Percentiles rank a stretch among this genome's conserved stretches.
These are phyloP conservation scores for Nothura maculosa DNA, from an alignment of 2,797 vertebrate species.

Conservation along the genomic window DNA sequence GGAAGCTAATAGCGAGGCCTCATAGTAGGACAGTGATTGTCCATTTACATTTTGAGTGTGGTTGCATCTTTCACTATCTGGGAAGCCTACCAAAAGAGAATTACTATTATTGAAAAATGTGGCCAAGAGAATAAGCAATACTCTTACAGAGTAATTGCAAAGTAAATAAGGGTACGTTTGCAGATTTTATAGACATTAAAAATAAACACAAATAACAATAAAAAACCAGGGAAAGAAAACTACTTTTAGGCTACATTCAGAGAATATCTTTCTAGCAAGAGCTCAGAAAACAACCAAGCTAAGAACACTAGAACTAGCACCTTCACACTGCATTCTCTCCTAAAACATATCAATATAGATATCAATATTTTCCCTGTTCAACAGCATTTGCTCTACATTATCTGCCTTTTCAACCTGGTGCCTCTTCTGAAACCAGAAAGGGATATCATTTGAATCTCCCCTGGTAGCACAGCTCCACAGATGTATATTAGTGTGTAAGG, in stretches of 20 bases:
- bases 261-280: background rate
- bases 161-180: background rate
- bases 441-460: background rate
- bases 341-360: fast-evolving
- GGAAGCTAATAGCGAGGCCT: background rate
- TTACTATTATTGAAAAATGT: background rate
- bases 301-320: background rate
- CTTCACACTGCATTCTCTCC: background rate
- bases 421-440: background rate
- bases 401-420: background rate
- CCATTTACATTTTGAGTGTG: fast-evolving
- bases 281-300: background rate
- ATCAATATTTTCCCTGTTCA: background rate
- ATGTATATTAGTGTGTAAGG: background rate
- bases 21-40: background rate
- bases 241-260: background rate
- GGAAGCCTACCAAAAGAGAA: conserved; percentile 33
- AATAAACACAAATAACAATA: too few relatives aligned
- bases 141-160: conserved; percentile 3
- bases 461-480: background rate
- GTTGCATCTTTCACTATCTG: background rate
- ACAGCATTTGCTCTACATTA: background rate
- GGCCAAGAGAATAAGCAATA: background rate
- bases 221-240: background rate
- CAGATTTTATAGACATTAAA: background rate